Evolutionary conservation across 2,888 invertebrate genomes (phyloP), one percentile per base, ranked within the genome.

Genomic region (Crepidodera aurea): DNA sequence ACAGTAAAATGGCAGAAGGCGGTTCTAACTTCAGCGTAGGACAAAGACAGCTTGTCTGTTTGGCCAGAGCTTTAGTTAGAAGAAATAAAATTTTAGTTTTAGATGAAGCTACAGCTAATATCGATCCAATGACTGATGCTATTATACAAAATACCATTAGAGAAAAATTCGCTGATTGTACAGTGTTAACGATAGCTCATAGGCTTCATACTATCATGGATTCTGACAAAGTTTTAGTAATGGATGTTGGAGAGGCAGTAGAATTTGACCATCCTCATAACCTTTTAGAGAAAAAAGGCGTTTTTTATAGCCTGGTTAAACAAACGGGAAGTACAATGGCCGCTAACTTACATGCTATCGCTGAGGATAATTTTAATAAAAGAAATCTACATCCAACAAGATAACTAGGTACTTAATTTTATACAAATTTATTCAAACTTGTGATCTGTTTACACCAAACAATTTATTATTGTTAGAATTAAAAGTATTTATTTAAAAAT

Each of bases 161-260:
- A 64, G 83, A 82, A 51, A 91, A 91, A 77, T 93, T 93, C 75
- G 84, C 83, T 0, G 83, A 87, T 12, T 93, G 92, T 77, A 92
- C 92, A 0, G 92, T 93, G 25, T 84, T 94, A 29, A 93, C 93
- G 0, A 91, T 94, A 46, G 93, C 93, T 19, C 93, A 94, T 79
- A 85, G 93, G 40, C 84, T 94, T 4, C 88, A 93, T 73, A 93
- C 93, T 0, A 90, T 94, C 51, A 93, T 94, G 90, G 93, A 94
- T 79, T 91, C 90, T 0, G 91, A 93, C 81, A 86, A 88, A 79
- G 89, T 93, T 51, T 77, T 93, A 66, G 92, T 93, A 7, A 88
- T 94, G 86, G 90, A 92, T 75, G 88, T 89, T 15, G 93, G 94
- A 0, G 86, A 51, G n/a, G 84, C 89, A 76, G 86, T 86, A 0